A percentile compares a stretch with the other conserved stretches of the same genome.
Conservation (phyloP, 2,113 vertebrate genomes). For the Pseudolaguvia tuberculata region DNA sequence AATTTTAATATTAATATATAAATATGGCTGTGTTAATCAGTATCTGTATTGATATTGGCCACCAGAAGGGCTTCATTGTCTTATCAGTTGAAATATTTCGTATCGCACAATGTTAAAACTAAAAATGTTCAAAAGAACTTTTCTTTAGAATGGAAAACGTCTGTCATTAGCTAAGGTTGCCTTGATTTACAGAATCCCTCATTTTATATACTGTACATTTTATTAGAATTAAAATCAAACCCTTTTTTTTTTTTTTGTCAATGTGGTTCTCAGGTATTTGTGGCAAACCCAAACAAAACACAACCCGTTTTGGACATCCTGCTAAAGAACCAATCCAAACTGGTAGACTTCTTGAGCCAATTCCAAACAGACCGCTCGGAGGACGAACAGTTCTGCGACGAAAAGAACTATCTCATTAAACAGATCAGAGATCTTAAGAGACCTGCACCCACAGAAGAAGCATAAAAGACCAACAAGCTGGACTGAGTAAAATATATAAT, state of each 20-base stretch:
- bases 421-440: slow-evolving; percentile 96
- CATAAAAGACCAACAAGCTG: slow-evolving; percentile 45
- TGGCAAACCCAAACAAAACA: slow-evolving; percentile 95
- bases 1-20: too few species aligned
- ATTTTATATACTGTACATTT: not conserved
- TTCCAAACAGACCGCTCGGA: slow-evolving; percentile 94
- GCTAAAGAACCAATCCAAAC: slow-evolving; percentile 94
- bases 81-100: too few species aligned
- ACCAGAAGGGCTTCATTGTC: too few species aligned
- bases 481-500: slow-evolving; percentile 29
- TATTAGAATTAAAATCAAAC: not conserved
- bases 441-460: slow-evolving; percentile 64
- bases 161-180: not conserved
- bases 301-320: slow-evolving; percentile 96
- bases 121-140: too few species aligned
- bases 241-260: not conserved
- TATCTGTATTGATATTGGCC: too few species aligned
- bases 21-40: too few species aligned
- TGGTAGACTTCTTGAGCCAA: slow-evolving; percentile 93
- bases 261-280: slow-evolving; percentile 82
- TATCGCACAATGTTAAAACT: too few species aligned
- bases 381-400: slow-evolving; percentile 92
- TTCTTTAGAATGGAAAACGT: too few species aligned
- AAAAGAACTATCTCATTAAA: slow-evolving; percentile 98
- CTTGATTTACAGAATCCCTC: not conserved